Evolutionary conservation across 1,140 invertebrate genomes (phyloP).

Genomic region (Drosophila orosa): DNA sequence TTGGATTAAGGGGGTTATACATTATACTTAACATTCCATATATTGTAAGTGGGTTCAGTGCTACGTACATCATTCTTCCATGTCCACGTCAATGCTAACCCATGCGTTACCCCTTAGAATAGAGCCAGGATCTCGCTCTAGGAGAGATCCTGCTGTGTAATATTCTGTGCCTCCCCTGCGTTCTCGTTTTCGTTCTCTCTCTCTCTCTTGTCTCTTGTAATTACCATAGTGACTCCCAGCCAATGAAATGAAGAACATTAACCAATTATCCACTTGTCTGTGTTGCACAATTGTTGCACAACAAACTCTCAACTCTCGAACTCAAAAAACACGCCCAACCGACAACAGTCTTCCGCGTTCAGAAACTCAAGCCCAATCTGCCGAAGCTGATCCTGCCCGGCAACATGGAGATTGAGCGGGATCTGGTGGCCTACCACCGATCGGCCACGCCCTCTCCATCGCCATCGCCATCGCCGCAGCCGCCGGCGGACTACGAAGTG

Average conservation of each 20-base stretch:
- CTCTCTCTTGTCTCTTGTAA: slow-evolving; percentile 56
- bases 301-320: slow-evolving; percentile 57
- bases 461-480: slow-evolving; percentile 79
- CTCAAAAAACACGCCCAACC: slow-evolving; percentile 58
- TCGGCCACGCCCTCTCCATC: slow-evolving; percentile 68
- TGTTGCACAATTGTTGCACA: slow-evolving; percentile 56
- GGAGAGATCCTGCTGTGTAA: slow-evolving; percentile 23
- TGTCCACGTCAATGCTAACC: slow-evolving; percentile 40
- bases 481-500: slow-evolving; percentile 77
- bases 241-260: slow-evolving; percentile 53
- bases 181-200: slow-evolving; percentile 24
- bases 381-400: slow-evolving; percentile 81
- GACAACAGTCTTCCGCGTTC: slow-evolving; percentile 77
- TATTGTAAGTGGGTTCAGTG: slow-evolving; percentile 16
- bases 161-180: slow-evolving; percentile 25
- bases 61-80: slow-evolving; percentile 50
- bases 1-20: slow-evolving; percentile 13
- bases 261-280: slow-evolving; percentile 77
- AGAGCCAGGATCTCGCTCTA: slow-evolving; percentile 32
- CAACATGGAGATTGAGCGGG: slow-evolving; percentile 74
- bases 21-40: slow-evolving; percentile 12
- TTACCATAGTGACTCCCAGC: slow-evolving; percentile 60
- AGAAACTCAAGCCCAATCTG: slow-evolving; percentile 83
- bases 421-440: slow-evolving; percentile 34
- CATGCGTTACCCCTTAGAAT: slow-evolving; percentile 30